These are phyloP conservation scores for Gymnopithys bicolor DNA, from an alignment of 2,797 vertebrate species.

Conservation along the genomic window DNA sequence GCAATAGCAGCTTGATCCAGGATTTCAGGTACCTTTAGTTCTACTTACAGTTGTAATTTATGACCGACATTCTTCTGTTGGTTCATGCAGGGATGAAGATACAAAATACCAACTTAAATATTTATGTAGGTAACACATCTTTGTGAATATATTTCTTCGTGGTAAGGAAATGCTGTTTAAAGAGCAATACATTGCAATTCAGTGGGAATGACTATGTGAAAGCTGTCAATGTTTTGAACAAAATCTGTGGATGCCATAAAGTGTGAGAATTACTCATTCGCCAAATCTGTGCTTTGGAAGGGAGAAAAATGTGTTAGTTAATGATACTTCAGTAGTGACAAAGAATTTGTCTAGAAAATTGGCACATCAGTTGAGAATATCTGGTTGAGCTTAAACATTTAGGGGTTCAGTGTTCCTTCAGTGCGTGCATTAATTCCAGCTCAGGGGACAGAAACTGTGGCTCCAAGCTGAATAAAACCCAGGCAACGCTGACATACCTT, in stretches of 20 bases:
- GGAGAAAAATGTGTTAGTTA: conserved; percentile 37
- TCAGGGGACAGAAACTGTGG: neutral
- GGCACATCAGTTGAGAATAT: neutral
- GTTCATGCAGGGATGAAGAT: conserved; percentile 7
- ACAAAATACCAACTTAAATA: conserved; percentile 49
- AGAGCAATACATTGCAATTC: conserved; percentile 44
- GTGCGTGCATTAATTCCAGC: neutral
- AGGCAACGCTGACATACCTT: neutral
- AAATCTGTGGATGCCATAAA: conserved; percentile 60
- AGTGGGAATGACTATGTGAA: conserved; percentile 55
- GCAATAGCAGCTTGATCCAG: neutral
- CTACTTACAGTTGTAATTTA: neutral
- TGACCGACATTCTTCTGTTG: neutral
- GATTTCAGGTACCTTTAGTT: neutral
- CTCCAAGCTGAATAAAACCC: neutral
- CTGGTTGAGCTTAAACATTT: neutral
- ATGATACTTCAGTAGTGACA: conserved; percentile 23
- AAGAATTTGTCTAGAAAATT: conserved; percentile 37
- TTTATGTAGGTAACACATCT: conserved; percentile 47
- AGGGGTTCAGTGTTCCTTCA: neutral
- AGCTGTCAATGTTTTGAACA: conserved; percentile 65
- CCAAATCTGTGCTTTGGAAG: conserved; percentile 58
- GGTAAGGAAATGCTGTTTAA: conserved; percentile 33
- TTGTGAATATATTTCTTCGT: neutral
- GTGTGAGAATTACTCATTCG: conserved; percentile 56